phyloP scores from a whole-genome alignment of 2,113 vertebrate genomes.

The Jacana jacana region DNA sequence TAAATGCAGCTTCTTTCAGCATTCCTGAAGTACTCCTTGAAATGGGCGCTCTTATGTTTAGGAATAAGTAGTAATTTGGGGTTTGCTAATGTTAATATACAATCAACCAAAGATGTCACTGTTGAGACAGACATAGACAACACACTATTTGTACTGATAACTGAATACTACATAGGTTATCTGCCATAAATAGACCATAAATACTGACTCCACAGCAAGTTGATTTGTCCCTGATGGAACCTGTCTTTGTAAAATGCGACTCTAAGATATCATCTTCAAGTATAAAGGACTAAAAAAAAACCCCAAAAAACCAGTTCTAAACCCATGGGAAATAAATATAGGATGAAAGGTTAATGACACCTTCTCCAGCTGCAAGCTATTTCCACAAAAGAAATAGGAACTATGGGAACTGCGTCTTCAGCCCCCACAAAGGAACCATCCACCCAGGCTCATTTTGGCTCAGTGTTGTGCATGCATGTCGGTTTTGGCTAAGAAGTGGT shows the following conservation, averaged over 20 bases:
- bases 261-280: background rate
- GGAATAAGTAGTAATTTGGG: background rate
- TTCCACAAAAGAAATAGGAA: background rate
- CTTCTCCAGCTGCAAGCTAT: background rate
- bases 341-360: background rate
- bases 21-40: background rate
- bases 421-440: background rate
- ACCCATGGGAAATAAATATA: background rate
- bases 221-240: background rate
- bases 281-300: background rate
- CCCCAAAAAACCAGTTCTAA: too few species aligned
- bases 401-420: background rate
- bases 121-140: background rate
- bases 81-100: background rate
- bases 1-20: background rate
- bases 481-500: background rate
- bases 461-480: background rate
- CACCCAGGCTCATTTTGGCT: background rate
- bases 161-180: background rate
- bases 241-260: background rate
- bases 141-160: background rate
- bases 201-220: background rate
- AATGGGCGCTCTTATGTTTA: background rate
- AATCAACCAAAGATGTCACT: background rate
- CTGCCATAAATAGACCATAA: background rate